phyloP scores from a whole-genome alignment of 2,113 vertebrate species.

The Laticauda colubrina region DNA sequence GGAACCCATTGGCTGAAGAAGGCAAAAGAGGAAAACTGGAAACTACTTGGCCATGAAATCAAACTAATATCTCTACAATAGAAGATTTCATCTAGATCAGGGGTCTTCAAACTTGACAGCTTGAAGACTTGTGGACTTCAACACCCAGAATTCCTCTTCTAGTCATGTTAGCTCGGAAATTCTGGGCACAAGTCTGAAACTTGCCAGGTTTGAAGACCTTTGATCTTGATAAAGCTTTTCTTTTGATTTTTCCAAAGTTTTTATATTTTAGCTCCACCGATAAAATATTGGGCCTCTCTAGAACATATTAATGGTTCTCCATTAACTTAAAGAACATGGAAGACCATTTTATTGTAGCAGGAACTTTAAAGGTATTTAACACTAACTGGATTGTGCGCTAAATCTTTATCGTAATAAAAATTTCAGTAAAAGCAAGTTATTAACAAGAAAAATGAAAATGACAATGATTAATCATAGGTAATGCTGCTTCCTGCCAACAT shows the following conservation, averaged over 20 bases:
- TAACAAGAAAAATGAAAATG: conserved; percentile 4
- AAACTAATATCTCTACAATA: not conserved
- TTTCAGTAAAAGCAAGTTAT: not conserved
- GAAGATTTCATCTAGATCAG: not conserved
- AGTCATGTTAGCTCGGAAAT: too few species aligned
- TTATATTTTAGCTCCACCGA: not conserved
- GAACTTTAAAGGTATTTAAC: not conserved
- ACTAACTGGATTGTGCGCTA: not conserved
- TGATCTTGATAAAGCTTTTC: not conserved
- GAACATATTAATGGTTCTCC: not conserved
- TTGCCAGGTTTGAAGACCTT: too few species aligned
- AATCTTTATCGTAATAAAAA: not conserved
- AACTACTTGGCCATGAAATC: not conserved
- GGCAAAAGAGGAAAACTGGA: not conserved
- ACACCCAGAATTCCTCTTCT: too few species aligned
- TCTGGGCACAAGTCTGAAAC: too few species aligned
- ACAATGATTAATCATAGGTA: not conserved
- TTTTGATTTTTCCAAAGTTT: not conserved
- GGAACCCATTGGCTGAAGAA: not conserved
- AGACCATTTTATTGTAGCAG: not conserved
- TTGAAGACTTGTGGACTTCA: too few species aligned
- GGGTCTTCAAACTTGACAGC: too few species aligned
- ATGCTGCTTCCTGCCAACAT: not conserved
- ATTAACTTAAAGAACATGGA: not conserved
- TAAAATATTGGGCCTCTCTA: not conserved